Conservation (phyloP, 2,797 vertebrate genomes). For the Neoniphon sammara region DNA sequence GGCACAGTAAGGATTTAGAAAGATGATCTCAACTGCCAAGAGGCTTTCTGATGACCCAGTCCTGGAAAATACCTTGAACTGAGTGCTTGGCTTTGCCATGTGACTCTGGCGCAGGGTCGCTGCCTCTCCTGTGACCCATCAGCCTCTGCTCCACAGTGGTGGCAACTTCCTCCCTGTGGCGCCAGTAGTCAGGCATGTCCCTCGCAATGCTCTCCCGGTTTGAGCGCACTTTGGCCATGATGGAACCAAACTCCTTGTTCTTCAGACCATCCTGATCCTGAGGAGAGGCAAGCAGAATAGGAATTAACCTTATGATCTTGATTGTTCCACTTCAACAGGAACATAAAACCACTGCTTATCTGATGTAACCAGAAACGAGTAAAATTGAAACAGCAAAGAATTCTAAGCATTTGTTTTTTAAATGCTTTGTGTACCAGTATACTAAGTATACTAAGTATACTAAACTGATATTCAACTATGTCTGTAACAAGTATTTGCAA, state of each 20-base stretch:
- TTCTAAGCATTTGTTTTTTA: not conserved
- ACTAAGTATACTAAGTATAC: too few species aligned
- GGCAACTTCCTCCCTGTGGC: constrained; percentile 63
- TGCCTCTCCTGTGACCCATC: constrained; percentile 39
- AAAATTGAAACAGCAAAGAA: not conserved
- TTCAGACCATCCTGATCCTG: constrained; percentile 75
- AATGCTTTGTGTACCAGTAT: too few species aligned
- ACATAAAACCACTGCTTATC: too few species aligned
- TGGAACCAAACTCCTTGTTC: constrained; percentile 58
- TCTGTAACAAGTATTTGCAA: too few species aligned
- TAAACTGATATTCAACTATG: too few species aligned
- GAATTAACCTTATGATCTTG: not conserved
- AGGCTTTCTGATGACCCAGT: constrained; percentile 38
- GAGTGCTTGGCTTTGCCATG: constrained; percentile 60
- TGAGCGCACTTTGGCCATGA: constrained; percentile 59
- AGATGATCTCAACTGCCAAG: constrained; percentile 31
- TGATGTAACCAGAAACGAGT: not conserved
- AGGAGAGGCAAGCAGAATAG: not conserved
- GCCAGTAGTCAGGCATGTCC: constrained; percentile 68
- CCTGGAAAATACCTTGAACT: constrained; percentile 66
- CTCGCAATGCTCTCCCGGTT: constrained; percentile 60
- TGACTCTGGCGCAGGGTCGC: constrained; percentile 39
- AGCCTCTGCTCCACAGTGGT: constrained; percentile 64
- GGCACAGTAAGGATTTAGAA: not conserved
- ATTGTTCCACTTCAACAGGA: not conserved